Evolutionary conservation across 1,140 invertebrate species (phyloP).

Genomic region (Macrocentrus cingulum): DNA sequence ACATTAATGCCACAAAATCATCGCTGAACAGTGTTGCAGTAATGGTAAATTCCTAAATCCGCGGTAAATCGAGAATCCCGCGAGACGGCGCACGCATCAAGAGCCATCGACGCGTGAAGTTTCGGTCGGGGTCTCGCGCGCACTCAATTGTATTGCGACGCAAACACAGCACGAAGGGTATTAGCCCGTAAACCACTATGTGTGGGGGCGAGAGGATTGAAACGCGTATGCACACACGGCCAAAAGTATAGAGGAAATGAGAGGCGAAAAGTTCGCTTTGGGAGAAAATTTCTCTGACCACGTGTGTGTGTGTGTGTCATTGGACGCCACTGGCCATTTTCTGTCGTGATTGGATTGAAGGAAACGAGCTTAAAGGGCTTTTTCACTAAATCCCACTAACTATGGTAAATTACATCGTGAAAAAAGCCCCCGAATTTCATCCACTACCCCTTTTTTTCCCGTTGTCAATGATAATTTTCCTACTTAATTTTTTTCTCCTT

Average conservation of each 20-base stretch:
- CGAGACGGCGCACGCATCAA: slow-evolving; percentile 10
- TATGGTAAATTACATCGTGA: too few relatives aligned
- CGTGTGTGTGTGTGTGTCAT: too few relatives aligned
- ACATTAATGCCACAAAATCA: not conserved
- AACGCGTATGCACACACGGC: not conserved
- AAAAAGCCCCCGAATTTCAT: too few relatives aligned
- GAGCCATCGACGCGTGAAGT: slow-evolving; percentile 14
- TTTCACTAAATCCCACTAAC: too few relatives aligned
- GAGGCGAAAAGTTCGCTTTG: not conserved
- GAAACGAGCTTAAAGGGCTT: too few relatives aligned
- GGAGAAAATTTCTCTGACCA: too few relatives aligned
- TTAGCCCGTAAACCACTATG: slow-evolving; percentile 12
- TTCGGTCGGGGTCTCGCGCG: not conserved
- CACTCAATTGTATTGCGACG: slow-evolving; percentile 18
- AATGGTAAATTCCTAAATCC: slow-evolving; percentile 17
- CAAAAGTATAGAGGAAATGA: not conserved
- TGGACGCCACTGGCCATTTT: too few relatives aligned
- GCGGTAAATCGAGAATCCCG: slow-evolving; percentile 9
- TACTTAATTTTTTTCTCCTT: too few relatives aligned
- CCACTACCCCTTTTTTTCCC: too few relatives aligned
- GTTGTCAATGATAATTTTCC: too few relatives aligned
- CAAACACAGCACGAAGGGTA: slow-evolving; percentile 3
- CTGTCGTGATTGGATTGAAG: too few relatives aligned
- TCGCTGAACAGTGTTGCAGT: not conserved
- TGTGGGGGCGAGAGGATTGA: not conserved